These are phyloP conservation scores for Caenorhabditis afra DNA, from an alignment of 2,888 invertebrate genomes.

Conservation along the genomic window DNA sequence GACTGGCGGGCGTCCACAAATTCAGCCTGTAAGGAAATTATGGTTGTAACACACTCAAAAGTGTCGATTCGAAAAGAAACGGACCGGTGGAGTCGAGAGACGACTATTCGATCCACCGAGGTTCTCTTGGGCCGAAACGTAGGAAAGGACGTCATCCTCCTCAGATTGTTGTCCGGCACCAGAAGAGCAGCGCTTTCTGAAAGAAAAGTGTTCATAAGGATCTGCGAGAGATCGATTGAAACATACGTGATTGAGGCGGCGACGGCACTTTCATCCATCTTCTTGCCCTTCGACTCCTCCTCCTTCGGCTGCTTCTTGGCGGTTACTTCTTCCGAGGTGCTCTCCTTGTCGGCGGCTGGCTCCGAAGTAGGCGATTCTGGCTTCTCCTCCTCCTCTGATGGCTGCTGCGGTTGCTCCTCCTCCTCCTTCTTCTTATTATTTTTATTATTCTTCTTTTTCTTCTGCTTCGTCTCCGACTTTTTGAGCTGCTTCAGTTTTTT, in stretches of 20 bases:
- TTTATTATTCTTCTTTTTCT: conserved; percentile 14
- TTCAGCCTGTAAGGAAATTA: conserved; percentile 26
- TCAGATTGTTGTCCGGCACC: conserved; percentile 40
- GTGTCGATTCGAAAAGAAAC: no score
- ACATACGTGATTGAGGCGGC: conserved; percentile 53
- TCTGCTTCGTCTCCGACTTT: conserved; percentile 17
- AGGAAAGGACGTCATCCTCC: conserved; percentile 61
- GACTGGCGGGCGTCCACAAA: conserved; percentile 48
- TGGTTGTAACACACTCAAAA: no score
- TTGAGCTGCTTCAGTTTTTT: conserved; percentile 6
- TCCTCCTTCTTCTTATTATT: conserved; percentile 11
- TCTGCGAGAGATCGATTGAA: no score
- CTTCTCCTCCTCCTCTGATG: conserved; percentile 5
- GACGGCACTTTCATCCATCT: conserved; percentile 41
- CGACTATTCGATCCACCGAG: conserved; percentile 57
- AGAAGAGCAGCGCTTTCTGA: conserved; percentile 51
- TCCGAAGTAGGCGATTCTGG: background rate
- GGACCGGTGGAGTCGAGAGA: conserved; percentile 51
- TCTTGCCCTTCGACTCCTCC: conserved; percentile 10
- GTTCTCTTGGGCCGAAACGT: conserved; percentile 64
- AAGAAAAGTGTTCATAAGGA: no score
- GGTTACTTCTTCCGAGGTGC: background rate
- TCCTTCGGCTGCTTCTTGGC: conserved; percentile 6
- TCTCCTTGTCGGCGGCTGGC: conserved; percentile 18
- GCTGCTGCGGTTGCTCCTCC: background rate